These are phyloP conservation scores for Zaprionus africanus DNA, from an alignment of 1,140 invertebrate genomes.

Conservation along the genomic window DNA sequence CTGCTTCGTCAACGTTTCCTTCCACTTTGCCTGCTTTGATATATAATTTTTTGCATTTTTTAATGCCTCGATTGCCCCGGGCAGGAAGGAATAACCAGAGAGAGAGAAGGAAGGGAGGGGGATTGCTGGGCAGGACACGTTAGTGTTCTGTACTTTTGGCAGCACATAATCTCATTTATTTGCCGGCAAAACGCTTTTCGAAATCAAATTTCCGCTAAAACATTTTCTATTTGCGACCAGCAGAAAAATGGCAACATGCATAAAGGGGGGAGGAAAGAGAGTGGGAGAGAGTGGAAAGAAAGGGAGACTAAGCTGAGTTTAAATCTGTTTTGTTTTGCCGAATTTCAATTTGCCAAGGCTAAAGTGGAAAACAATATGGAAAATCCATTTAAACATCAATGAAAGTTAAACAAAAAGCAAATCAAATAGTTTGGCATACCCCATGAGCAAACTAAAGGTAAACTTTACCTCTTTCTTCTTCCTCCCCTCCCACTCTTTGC, in stretches of 20 bases:
- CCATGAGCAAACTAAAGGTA: background rate
- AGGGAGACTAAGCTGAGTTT: background rate
- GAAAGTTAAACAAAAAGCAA: background rate
- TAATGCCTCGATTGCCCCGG: slow-evolving; percentile 77
- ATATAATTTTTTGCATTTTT: slow-evolving; percentile 82
- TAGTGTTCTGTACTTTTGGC: slow-evolving; percentile 75
- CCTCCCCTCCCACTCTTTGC: background rate
- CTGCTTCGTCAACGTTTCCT: slow-evolving; percentile 34
- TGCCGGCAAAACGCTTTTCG: slow-evolving; percentile 82
- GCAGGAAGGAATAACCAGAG: slow-evolving; percentile 15
- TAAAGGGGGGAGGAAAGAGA: background rate
- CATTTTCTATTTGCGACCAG: slow-evolving; percentile 75
- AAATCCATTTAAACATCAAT: background rate
- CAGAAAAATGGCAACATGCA: slow-evolving; percentile 51
- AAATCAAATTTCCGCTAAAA: slow-evolving; percentile 84
- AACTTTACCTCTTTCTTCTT: background rate
- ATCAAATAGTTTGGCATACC: background rate
- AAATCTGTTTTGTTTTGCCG: background rate
- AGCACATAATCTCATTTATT: slow-evolving; percentile 83
- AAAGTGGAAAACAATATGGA: background rate
- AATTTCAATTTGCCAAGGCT: background rate
- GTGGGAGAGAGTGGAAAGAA: too few relatives aligned
- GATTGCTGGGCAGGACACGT: slow-evolving; percentile 39
- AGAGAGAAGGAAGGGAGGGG: background rate
- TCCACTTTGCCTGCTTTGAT: slow-evolving; percentile 68